Evolutionary conservation across 37 sponge, comb jelly and placozoan species (phyloP), one percentile per base, ranked within the genome.

Genomic region (Eunapius fragilis): DNA sequence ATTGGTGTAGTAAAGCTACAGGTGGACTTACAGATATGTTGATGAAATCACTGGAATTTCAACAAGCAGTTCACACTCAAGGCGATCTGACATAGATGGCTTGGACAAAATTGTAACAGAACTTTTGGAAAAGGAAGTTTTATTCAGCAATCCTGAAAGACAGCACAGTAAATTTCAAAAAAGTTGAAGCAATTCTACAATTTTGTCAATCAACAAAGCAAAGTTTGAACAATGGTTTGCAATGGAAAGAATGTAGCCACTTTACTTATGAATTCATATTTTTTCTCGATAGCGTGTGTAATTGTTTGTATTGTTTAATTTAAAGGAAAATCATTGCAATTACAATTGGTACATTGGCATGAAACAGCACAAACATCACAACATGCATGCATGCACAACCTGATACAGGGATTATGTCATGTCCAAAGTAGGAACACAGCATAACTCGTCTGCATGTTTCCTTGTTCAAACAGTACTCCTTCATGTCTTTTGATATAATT

Each of bases 381-480:
- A 70, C 82, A 82, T 31, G n/a, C n/a, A n/a, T n/a, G 33, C 82
- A 82, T 31, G 41, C 41, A 41, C 41, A 41, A 41, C 41, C 41
- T 41, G 41, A 41, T 6, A 70, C 82, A 82, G 31, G 37, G n/a
- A 24, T 14, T n/a, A 25, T 10, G 5, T 75, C 28, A 32, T 6
- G 19, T 25, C 36, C 77, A 72, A 76, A 76, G n/a, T 76, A 24
- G 25, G 33, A 49, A 22, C 76, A 71, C 22, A 85, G 70, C 23
- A 85, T 33, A 2, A 68, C 48, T 49, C 85, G 34, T 35, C 85
- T 76, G 76, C 85, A 85, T 30, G 78, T 37, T 31, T 45, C 31
- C 11, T 74, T 84, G 27, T 50, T 45, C 33, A 32, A 22, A 31
- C 75, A 84, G 69, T 74, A 84, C 12, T 37, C 75, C 31, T 50